Percentiles rank a stretch among this genome's conserved stretches.
These are phyloP conservation scores for Diachasma alloeum DNA, from an alignment of 1,140 invertebrate species.

Conservation along the genomic window DNA sequence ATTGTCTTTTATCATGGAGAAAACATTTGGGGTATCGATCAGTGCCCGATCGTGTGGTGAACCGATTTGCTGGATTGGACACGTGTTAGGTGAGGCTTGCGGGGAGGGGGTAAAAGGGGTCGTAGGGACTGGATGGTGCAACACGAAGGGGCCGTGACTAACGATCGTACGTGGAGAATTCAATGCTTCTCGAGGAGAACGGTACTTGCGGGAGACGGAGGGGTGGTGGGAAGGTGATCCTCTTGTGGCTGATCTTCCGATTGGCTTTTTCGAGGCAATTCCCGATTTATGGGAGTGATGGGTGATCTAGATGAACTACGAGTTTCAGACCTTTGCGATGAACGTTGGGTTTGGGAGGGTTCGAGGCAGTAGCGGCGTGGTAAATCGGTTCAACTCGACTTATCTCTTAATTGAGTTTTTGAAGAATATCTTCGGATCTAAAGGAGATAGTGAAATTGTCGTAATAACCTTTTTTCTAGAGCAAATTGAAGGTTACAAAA, in stretches of 20 bases:
- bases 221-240: neutral
- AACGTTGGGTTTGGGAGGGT: neutral
- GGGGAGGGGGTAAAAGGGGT: neutral
- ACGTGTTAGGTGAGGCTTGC: neutral
- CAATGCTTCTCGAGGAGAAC: neutral
- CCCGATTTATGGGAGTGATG: too few relatives aligned
- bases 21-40: neutral
- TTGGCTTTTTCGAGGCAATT: neutral
- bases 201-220: neutral
- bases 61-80: neutral
- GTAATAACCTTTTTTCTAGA: too few relatives aligned
- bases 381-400: too few relatives aligned
- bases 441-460: too few relatives aligned
- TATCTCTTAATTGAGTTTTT: too few relatives aligned
- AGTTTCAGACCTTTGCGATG: too few relatives aligned
- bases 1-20: neutral
- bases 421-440: too few relatives aligned
- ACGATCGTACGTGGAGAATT: slow-evolving; percentile 3
- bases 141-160: neutral
- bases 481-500: too few relatives aligned
- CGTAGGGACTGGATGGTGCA: neutral
- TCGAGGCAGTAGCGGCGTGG: neutral
- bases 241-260: neutral
- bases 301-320: too few relatives aligned
- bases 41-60: neutral